Percentiles rank a stretch among this genome's conserved stretches.
Evolutionary conservation across 2,888 invertebrate species (phyloP).

Genomic region (Chaitophorus viminalis): DNA sequence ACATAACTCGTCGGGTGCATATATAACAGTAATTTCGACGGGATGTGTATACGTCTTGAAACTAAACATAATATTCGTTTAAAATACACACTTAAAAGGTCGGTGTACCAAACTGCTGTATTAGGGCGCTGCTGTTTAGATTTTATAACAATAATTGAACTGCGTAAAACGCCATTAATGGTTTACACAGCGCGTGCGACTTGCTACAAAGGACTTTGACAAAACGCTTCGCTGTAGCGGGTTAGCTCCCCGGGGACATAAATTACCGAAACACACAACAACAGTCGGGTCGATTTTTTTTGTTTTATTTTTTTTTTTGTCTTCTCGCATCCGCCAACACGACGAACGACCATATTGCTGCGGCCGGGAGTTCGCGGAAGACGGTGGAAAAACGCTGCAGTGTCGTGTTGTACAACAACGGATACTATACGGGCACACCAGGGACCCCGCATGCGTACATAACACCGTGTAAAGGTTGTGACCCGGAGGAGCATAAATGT

Average conservation of each 20-base stretch:
- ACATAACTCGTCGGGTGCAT: not conserved
- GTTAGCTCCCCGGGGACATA: not conserved
- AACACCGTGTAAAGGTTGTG: not conserved
- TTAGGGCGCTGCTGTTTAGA: too few species aligned
- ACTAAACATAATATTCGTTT: not conserved
- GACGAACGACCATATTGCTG: slow-evolving; percentile 18
- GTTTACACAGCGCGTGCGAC: not conserved
- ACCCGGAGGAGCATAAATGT: not conserved
- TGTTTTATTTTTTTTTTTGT: too few species aligned
- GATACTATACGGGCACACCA: not conserved
- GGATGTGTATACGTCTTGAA: not conserved
- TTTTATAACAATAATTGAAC: not conserved
- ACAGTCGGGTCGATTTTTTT: not conserved
- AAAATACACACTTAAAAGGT: not conserved
- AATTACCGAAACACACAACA: not conserved
- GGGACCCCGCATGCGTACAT: not conserved
- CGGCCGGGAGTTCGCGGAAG: not conserved
- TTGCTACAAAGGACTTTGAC: not conserved
- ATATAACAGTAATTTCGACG: not conserved
- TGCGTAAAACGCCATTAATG: not conserved
- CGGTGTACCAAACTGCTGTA: not conserved
- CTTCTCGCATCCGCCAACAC: not conserved
- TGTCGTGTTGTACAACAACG: not conserved
- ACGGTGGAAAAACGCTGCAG: not conserved
- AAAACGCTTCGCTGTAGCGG: not conserved